Percentiles rank a stretch among this genome's conserved stretches.
These are phyloP conservation scores for Centroberyx gerrardi DNA, from an alignment of 2,797 vertebrate genomes.

Conservation along the genomic window DNA sequence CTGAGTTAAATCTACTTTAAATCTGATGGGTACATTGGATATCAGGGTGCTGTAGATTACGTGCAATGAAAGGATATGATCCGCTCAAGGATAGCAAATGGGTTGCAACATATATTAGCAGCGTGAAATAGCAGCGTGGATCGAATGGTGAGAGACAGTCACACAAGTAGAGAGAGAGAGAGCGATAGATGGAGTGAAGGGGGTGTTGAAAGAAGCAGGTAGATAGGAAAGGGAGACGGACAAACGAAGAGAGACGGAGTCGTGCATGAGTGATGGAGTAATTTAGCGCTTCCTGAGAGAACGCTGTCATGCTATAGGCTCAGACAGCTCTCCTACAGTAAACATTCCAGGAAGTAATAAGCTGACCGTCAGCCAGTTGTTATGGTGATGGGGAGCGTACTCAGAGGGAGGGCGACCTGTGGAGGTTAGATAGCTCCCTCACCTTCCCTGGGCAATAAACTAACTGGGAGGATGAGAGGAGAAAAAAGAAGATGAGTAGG, in stretches of 20 bases:
- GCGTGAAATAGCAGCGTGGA: neutral
- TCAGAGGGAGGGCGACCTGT: slow-evolving; percentile 51
- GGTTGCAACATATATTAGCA: neutral
- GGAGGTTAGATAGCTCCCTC: slow-evolving; percentile 69
- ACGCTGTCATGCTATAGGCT: slow-evolving; percentile 21
- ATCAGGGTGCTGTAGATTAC: slow-evolving; percentile 32
- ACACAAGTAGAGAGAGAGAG: neutral
- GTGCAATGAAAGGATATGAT: slow-evolving; percentile 34
- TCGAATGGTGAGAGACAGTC: slow-evolving; percentile 12
- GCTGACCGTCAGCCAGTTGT: slow-evolving; percentile 53
- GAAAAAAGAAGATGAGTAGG: slow-evolving; percentile 40
- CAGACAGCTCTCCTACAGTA: slow-evolving; percentile 52
- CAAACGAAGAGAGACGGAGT: slow-evolving; percentile 48
- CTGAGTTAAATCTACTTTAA: slow-evolving; percentile 44
- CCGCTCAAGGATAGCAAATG: slow-evolving; percentile 34
- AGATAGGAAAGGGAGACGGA: slow-evolving; percentile 10
- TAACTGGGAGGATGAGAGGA: slow-evolving; percentile 38
- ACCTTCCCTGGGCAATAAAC: slow-evolving; percentile 60
- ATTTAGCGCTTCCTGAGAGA: slow-evolving; percentile 64
- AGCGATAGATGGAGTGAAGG: neutral
- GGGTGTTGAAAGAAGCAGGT: slow-evolving; percentile 12
- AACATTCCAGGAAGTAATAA: slow-evolving; percentile 74
- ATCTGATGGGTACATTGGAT: slow-evolving; percentile 35
- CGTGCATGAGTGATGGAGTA: slow-evolving; percentile 66
- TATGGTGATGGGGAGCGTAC: slow-evolving; percentile 34